Evolutionary conservation across 1,140 invertebrate genomes (phyloP).

Genomic region (Temnothorax curvispinosus): DNA sequence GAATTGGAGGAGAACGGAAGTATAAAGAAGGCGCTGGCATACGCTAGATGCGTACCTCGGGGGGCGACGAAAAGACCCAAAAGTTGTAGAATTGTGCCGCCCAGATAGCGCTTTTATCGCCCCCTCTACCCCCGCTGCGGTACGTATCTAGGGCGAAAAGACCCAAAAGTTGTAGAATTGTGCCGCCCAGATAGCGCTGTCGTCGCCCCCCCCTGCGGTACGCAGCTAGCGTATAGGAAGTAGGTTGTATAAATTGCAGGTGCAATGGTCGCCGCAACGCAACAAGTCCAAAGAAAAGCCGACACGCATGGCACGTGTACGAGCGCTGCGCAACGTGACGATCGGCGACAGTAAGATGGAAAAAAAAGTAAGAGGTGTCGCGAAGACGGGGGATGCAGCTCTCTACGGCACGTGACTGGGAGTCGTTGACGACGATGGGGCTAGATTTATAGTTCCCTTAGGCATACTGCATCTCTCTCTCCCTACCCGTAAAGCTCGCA

Average conservation of each 20-base stretch:
- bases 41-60: too few species aligned
- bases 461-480: conserved; percentile 19
- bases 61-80: too few species aligned
- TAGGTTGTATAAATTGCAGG: conserved; percentile 42
- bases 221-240: too few species aligned
- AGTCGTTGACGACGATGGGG: conserved; percentile 44
- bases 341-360: conserved; percentile 3
- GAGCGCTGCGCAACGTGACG: not conserved
- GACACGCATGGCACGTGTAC: conserved; percentile 9
- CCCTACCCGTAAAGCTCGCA: conserved; percentile 23
- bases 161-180: too few species aligned
- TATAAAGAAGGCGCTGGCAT: not conserved
- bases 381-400: not conserved
- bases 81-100: too few species aligned
- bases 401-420: conserved; percentile 48
- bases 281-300: conserved; percentile 50
- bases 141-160: too few species aligned
- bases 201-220: too few species aligned
- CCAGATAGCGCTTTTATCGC: too few species aligned
- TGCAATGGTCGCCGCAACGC: conserved; percentile 33
- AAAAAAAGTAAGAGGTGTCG: not conserved
- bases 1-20: not conserved
- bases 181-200: too few species aligned
- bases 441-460: conserved; percentile 56
- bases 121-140: too few species aligned